Base-by-base conservation (phyloP, 2,888 invertebrate species). In the Poecilus cupreus region DNA sequence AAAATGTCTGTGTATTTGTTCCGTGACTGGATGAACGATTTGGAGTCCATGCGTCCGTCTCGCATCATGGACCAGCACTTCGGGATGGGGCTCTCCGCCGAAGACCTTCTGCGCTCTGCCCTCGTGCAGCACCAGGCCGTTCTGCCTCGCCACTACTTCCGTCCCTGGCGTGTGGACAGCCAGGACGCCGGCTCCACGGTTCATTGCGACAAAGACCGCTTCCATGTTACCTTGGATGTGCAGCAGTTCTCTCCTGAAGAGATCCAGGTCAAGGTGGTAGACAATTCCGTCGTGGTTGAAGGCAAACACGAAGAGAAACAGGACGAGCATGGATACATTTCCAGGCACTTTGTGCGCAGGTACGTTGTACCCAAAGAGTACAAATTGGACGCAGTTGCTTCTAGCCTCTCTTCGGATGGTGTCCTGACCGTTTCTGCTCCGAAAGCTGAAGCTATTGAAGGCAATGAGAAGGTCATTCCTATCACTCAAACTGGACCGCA, bases 191-290 rank as follows among this genome's bases (percentile, higher is more conserved):
- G 91, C 11, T 91, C 91, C 0, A 92, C 91, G 79, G 89, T 93
- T 2, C 90, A 91, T 82, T 87, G 90, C 16, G 93, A 93, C 85
- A 92, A 92, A n/a, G 92, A 94, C 85, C 93, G 93, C 82, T 94
- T 94, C 83, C 93, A 94, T 86, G 93, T 94, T 8, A 92, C 92
- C 85, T 89, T 96, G 85, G 96, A 96, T 86, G 95, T 96, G 0
- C 92, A 94, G 85, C 94, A 96, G 85, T 96, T 96, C 86, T 90
- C 91, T 13, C 96, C 96, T 0, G 93, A 93, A 13, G 96, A 96
- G 88, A 93, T 96, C 39, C 91, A 92, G 6, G 95, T 96, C 18
- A 96, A 95, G 88, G 91, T 94, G 0, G 94, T 94, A 8, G 93
- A 83, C 2, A 80, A 49, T 10, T 49, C 91, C 78, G 91, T 96